Percentiles rank a stretch among this genome's conserved stretches.
phyloP scores from a whole-genome alignment of 2,113 vertebrate genomes.

The Cichladusa arquata region DNA sequence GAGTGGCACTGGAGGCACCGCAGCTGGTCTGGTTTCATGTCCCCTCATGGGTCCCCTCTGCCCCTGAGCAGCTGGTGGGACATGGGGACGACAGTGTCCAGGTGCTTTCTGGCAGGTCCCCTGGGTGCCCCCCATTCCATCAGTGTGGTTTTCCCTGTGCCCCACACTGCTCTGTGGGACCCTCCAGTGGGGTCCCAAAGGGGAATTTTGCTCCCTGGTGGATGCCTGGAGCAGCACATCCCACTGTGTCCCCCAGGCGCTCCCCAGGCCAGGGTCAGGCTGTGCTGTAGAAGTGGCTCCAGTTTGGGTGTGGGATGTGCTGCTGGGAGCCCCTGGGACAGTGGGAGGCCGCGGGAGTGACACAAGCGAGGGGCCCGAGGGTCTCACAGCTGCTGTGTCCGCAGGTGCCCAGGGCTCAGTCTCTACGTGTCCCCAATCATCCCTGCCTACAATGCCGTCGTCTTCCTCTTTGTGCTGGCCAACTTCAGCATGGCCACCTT shows the following conservation, averaged over 20 bases:
- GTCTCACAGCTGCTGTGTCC: not conserved
- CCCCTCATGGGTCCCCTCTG: too few species aligned
- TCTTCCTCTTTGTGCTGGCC: slow-evolving; percentile 96
- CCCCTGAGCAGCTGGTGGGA: too few species aligned
- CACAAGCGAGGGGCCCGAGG: fast-evolving
- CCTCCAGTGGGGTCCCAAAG: not conserved
- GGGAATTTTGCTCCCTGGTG: not conserved
- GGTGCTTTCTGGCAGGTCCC: not conserved
- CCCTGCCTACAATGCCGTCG: slow-evolving; percentile 86
- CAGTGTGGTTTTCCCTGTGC: not conserved
- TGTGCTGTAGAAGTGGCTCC: not conserved
- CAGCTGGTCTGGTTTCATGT: not conserved
- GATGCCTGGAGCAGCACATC: fast-evolving
- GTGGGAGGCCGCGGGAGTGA: fast-evolving
- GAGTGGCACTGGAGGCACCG: not conserved
- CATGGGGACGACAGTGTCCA: fast-evolving
- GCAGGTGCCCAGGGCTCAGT: slow-evolving; percentile 91
- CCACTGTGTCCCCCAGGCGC: fast-evolving
- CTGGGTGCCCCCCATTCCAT: fast-evolving
- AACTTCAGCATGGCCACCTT: slow-evolving; percentile 99
- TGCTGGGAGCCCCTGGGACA: not conserved
- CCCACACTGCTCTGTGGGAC: not conserved
- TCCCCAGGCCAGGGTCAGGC: fast-evolving
- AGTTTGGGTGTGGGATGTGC: not conserved
- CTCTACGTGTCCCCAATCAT: slow-evolving; percentile 84